A percentile compares a stretch with the other conserved stretches of the same genome.
Evolutionary conservation across 1,140 invertebrate genomes (phyloP).

Genomic region (Sipha flava): DNA sequence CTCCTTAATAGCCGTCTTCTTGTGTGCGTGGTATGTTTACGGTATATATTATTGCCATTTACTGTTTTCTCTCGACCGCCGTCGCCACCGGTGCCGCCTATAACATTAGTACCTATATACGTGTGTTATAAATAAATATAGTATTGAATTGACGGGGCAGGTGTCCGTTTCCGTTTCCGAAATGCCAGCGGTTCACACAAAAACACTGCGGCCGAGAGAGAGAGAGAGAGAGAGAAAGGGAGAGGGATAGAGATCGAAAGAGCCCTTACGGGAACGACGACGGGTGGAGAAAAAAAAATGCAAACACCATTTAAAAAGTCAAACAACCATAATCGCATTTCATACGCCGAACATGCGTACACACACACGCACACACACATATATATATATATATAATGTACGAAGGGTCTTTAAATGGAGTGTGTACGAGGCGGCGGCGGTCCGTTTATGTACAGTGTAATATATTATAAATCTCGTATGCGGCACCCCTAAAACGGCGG

Average conservation of each 20-base stretch:
- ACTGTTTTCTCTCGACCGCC: neutral
- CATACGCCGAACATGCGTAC: neutral
- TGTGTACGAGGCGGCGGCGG: neutral
- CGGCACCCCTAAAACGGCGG: neutral
- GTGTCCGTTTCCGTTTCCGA: conserved; percentile 30
- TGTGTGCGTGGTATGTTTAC: too few relatives aligned
- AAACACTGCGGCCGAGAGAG: neutral
- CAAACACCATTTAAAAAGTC: conserved; percentile 32
- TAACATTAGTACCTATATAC: too few relatives aligned
- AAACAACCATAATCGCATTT: conserved; percentile 32
- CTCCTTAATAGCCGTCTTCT: neutral
- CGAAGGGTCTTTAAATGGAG: conserved; percentile 21
- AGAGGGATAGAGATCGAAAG: neutral
- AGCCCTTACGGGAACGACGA: too few relatives aligned
- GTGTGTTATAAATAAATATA: too few relatives aligned
- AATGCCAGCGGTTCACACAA: conserved; percentile 13
- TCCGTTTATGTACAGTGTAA: neutral
- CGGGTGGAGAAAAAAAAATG: neutral
- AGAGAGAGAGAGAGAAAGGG: neutral
- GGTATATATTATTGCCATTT: too few relatives aligned
- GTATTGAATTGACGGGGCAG: neutral
- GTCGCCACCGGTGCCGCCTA: too few relatives aligned
- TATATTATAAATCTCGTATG: neutral
- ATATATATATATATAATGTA: too few relatives aligned
- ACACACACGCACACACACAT: neutral